Conservation (phyloP, 2,113 vertebrate genomes). For the Dicentrarchus labrax region DNA sequence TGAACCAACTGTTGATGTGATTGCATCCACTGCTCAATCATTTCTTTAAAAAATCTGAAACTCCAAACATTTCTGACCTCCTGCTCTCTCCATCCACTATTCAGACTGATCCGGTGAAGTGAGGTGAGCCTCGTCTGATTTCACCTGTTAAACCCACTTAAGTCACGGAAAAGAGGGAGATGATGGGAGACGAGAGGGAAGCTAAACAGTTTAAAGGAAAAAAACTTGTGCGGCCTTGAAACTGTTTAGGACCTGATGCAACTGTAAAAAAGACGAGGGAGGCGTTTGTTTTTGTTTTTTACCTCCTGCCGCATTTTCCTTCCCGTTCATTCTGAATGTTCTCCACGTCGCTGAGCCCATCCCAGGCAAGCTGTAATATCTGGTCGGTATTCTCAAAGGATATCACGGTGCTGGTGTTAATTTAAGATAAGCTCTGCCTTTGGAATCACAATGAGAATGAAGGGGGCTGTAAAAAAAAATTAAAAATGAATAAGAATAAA, state of each 20-base stretch:
- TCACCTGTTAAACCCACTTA: conserved; percentile 12
- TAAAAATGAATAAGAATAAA: conserved; percentile 62
- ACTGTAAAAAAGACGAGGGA: neutral
- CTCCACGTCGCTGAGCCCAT: conserved; percentile 52
- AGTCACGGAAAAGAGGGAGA: neutral
- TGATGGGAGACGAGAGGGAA: neutral
- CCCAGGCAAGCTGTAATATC: conserved; percentile 58
- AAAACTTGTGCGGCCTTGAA: conserved; percentile 6
- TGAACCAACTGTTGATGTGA: neutral
- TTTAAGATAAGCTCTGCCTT: conserved; percentile 70
- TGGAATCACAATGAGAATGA: conserved; percentile 70
- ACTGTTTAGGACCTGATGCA: neutral
- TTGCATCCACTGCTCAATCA: neutral
- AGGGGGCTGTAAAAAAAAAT: conserved; percentile 59
- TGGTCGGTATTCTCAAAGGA: conserved; percentile 64
- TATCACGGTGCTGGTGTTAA: conserved; percentile 57
- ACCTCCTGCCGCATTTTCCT: neutral
- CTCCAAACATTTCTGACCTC: neutral
- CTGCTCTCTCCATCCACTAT: neutral
- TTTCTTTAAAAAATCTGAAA: neutral
- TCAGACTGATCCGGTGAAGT: neutral
- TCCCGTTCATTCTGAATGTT: conserved; percentile 48
- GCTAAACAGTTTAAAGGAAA: neutral
- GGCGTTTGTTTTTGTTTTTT: neutral
- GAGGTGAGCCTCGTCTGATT: neutral